Percentiles rank a stretch among this genome's conserved stretches.
Conservation (phyloP, 2,888 invertebrate species). For the Hirtodrosophila histrioides region DNA sequence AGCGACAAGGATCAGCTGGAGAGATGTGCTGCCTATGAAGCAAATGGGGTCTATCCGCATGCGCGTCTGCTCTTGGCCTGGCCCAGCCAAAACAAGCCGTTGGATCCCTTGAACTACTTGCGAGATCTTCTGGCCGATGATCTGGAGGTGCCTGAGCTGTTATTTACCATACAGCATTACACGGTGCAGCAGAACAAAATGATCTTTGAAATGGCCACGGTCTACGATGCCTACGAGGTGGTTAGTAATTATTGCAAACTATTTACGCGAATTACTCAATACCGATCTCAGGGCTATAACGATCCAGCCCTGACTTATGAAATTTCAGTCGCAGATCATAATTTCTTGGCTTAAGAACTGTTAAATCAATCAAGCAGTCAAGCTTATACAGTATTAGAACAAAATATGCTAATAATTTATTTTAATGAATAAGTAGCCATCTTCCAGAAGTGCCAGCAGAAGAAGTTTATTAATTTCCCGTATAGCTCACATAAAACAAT, state of each 20-base stretch:
- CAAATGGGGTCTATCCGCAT: slow-evolving; percentile 2
- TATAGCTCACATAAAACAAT: slow-evolving; percentile 43
- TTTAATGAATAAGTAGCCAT: background rate
- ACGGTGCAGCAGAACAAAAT: background rate
- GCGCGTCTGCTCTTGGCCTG: slow-evolving; percentile 18
- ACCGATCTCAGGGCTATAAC: slow-evolving; percentile 6
- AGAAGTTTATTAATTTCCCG: slow-evolving; percentile 30
- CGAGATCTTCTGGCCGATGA: slow-evolving; percentile 16
- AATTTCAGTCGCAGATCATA: slow-evolving; percentile 2
- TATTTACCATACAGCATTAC: background rate
- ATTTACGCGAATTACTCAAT: background rate
- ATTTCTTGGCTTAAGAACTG: slow-evolving; percentile 1
- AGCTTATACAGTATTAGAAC: too few relatives aligned
- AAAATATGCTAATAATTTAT: too few relatives aligned
- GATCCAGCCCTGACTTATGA: slow-evolving; percentile 15
- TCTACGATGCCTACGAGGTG: slow-evolving; percentile 10
- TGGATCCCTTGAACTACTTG: background rate
- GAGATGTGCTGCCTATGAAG: background rate
- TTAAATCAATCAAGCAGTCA: too few relatives aligned
- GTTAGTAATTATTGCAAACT: slow-evolving; percentile 13
- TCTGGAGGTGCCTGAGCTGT: slow-evolving; percentile 2
- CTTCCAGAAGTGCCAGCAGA: background rate
- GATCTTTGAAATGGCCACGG: slow-evolving; percentile 27
- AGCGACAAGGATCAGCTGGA: slow-evolving; percentile 7
- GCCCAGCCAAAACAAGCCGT: background rate